These are phyloP conservation scores for Percopsis omiscomaycus DNA, from an alignment of 2,797 vertebrate genomes.

Conservation along the genomic window DNA sequence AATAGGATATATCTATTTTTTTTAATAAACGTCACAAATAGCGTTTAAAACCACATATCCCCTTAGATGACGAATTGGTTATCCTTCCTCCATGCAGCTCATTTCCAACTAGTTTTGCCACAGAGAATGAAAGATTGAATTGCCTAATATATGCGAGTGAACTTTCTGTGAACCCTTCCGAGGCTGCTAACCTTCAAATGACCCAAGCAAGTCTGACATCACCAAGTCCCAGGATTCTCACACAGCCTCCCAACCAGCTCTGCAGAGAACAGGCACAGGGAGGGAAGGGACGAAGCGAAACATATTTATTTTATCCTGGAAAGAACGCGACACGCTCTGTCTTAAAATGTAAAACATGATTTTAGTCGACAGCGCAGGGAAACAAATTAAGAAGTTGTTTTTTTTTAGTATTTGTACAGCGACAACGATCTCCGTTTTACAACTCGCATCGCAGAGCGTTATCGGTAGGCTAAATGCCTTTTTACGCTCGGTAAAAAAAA, in stretches of 20 bases:
- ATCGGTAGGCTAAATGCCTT: no score
- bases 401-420: not conserved
- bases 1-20: conserved; percentile 25
- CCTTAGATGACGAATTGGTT: conserved; percentile 82
- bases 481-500: no score
- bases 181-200: conserved; percentile 99
- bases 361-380: not conserved
- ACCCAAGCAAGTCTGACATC: conserved; percentile 97
- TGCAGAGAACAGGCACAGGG: conserved; percentile 12
- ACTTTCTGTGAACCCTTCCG: conserved; percentile 97
- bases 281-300: conserved; percentile 5
- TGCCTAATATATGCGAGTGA: conserved; percentile 99
- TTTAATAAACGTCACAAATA: conserved; percentile 49
- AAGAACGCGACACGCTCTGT: conserved; percentile 24
- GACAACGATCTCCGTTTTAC: not conserved
- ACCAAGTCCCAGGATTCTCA: conserved; percentile 90
- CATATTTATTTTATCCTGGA: conserved; percentile 1
- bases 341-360: not conserved
- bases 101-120: conserved; percentile 95
- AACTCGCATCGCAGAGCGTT: no score
- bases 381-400: no score
- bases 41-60: conserved; percentile 70
- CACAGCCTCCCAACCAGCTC: conserved; percentile 77
- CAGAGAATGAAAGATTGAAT: conserved; percentile 95
- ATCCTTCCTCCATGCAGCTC: conserved; percentile 87